Conservation (phyloP, 92 coral and sea anemone species). For the Virgularia gustaviana region DNA sequence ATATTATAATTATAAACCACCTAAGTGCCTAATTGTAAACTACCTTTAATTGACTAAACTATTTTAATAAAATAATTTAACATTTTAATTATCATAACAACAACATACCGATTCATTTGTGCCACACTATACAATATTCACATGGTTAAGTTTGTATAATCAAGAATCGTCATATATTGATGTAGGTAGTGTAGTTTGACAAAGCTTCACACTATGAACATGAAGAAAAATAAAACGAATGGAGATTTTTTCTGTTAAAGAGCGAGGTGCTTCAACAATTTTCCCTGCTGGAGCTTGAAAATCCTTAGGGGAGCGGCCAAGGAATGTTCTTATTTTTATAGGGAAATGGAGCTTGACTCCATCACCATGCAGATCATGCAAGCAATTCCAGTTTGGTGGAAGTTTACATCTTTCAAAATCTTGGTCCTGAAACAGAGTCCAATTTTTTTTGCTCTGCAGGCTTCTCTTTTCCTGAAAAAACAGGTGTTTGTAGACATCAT, state of each 20-base stretch:
- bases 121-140: too few species aligned
- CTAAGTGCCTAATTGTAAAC: too few species aligned
- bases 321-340: conserved; percentile 46
- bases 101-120: too few species aligned
- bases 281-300: not conserved
- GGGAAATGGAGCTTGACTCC: conserved; percentile 54
- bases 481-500: not conserved
- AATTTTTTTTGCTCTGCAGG: conserved; percentile 4
- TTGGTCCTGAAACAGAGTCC: conserved; percentile 38
- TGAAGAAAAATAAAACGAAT: conserved; percentile 35
- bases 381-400: conserved; percentile 29
- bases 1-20: too few species aligned
- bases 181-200: too few species aligned
- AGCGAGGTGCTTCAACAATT: conserved; percentile 27
- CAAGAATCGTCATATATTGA: too few species aligned
- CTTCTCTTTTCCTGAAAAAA: not conserved
- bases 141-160: too few species aligned
- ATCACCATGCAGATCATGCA: conserved; percentile 54
- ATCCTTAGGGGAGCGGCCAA: conserved; percentile 29
- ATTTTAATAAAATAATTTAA: too few species aligned
- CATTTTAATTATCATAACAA: too few species aligned
- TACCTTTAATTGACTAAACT: too few species aligned
- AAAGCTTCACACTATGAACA: too few species aligned
- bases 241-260: conserved; percentile 33
- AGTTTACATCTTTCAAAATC: conserved; percentile 52